phyloP scores from a whole-genome alignment of 23 tunicate genomes.

The Trididemnum miniatum region DNA sequence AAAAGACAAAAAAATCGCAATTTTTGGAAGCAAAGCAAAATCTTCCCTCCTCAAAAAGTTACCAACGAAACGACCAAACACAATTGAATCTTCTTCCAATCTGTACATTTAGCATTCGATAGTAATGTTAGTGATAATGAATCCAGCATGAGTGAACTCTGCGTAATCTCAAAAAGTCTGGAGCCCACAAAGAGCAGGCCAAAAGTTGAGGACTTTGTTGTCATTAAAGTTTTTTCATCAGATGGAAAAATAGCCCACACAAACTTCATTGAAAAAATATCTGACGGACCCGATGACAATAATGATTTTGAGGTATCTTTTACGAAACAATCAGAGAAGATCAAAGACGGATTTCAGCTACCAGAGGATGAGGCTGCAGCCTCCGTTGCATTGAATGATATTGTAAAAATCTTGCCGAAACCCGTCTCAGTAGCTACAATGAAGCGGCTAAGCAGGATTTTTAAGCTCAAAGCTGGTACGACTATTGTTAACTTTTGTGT shows the following conservation, averaged over 20 bases:
- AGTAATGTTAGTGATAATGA: conserved; percentile 13
- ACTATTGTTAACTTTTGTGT: too few relatives aligned
- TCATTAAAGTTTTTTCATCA: conserved; percentile 24
- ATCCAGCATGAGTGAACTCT: neutral
- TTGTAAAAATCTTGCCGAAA: conserved; percentile 11
- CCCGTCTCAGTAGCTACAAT: conserved; percentile 13
- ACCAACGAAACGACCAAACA: neutral
- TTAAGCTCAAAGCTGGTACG: neutral
- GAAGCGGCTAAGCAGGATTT: conserved; percentile 6
- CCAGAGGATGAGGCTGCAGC: conserved; percentile 10
- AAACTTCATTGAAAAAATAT: conserved; percentile 17
- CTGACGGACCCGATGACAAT: conserved; percentile 15
- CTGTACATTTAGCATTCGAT: conserved; percentile 9
- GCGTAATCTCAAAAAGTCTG: conserved; percentile 3
- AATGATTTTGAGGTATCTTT: conserved; percentile 9
- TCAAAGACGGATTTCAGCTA: conserved; percentile 8
- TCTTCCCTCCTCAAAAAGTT: neutral
- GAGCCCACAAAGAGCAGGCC: neutral
- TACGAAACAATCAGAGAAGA: conserved; percentile 14
- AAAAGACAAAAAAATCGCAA: neutral
- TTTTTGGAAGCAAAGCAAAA: neutral
- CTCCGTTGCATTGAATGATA: conserved; percentile 1
- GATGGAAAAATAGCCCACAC: neutral
- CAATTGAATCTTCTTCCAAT: neutral
- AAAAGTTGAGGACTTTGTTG: conserved; percentile 13